These are phyloP conservation scores for Ahaetulla prasina DNA, from an alignment of 2,113 vertebrate genomes.

Conservation along the genomic window DNA sequence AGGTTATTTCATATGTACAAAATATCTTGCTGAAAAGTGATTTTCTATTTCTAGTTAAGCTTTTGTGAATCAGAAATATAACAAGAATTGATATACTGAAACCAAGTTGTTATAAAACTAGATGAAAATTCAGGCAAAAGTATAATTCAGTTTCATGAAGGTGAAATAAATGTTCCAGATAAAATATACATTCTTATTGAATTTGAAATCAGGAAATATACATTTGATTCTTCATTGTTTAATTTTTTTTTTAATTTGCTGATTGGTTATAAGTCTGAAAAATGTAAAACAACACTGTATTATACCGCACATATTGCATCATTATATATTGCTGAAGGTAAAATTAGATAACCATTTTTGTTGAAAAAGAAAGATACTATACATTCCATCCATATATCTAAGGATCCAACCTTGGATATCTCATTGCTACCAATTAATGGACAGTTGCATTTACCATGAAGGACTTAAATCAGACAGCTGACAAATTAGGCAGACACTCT, in stretches of 20 bases:
- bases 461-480: background rate
- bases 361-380: background rate
- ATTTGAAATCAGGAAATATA: background rate
- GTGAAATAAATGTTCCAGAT: background rate
- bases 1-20: slow-evolving; percentile 16
- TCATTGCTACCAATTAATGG: background rate
- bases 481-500: background rate
- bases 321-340: background rate
- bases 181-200: background rate
- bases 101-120: background rate
- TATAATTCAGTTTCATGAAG: background rate
- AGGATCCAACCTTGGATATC: background rate
- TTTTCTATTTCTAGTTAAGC: background rate
- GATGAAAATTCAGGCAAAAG: background rate
- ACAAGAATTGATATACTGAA: background rate
- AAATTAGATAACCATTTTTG: background rate
- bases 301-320: background rate
- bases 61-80: background rate
- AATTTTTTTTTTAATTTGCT: background rate
- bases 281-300: background rate
- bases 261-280: background rate
- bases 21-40: background rate
- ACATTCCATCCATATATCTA: background rate
- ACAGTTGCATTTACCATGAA: background rate
- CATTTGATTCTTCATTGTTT: background rate